These are phyloP conservation scores for Thamnaconus septentrionalis DNA, from an alignment of 2,113 vertebrate genomes.

Conservation along the genomic window DNA sequence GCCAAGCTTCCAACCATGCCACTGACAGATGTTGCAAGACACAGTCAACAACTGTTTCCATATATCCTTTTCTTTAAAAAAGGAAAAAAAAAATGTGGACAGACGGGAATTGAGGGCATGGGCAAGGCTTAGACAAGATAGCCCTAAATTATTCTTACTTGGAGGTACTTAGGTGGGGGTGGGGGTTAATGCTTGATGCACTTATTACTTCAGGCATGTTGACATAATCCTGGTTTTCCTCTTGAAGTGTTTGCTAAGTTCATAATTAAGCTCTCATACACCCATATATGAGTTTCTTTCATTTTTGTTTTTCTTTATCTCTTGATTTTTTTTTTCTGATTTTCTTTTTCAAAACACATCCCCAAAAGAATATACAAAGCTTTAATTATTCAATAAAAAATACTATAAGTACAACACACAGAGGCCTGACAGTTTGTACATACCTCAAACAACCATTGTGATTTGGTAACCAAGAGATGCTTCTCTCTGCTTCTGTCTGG, in stretches of 20 bases:
- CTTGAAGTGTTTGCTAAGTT: slow-evolving; percentile 32
- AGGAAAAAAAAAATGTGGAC: slow-evolving; percentile 56
- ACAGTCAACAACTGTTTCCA: slow-evolving; percentile 36
- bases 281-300: neutral
- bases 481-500: no score
- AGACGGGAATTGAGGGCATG: slow-evolving; percentile 70
- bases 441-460: no score
- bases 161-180: slow-evolving; percentile 45
- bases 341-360: no score
- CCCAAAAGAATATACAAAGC: no score
- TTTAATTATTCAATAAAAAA: no score
- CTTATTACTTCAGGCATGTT: slow-evolving; percentile 30
- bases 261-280: slow-evolving; percentile 5
- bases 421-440: no score
- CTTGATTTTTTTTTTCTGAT: no score
- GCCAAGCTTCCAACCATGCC: slow-evolving; percentile 1
- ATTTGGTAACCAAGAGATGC: no score
- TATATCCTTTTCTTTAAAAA: slow-evolving; percentile 46
- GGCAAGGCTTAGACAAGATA: slow-evolving; percentile 59
- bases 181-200: slow-evolving; percentile 23
- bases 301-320: neutral
- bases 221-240: slow-evolving; percentile 51
- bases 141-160: slow-evolving; percentile 60
- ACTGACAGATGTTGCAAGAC: slow-evolving; percentile 60
- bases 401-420: no score